A percentile compares a stretch with the other conserved stretches of the same genome.
Evolutionary conservation across 2,113 vertebrate genomes (phyloP).

Genomic region (Kryptolebias marmoratus): DNA sequence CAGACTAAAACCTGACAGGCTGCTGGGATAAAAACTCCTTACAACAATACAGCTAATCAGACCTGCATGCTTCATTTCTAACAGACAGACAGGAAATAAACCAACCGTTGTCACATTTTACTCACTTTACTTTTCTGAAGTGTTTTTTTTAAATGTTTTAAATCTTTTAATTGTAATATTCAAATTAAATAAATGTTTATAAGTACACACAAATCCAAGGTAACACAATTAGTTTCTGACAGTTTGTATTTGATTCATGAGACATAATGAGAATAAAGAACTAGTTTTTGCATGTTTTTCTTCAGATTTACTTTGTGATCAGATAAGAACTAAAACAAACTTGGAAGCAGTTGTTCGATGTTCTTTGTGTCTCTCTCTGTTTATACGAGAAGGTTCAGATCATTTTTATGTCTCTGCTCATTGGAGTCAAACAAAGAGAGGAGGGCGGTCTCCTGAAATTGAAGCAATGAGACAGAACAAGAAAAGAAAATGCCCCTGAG

Average conservation of each 20-base stretch:
- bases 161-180: not conserved
- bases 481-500: conserved; percentile 46
- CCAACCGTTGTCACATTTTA: not conserved
- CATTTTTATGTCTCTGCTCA: conserved; percentile 27
- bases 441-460: conserved; percentile 32
- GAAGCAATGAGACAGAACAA: conserved; percentile 43
- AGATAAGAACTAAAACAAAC: not conserved
- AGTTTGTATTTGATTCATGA: too few species aligned
- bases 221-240: too few species aligned
- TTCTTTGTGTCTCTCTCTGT: conserved; percentile 4
- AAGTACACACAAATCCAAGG: too few species aligned
- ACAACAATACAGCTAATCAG: too few species aligned
- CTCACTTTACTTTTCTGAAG: not conserved
- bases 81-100: too few species aligned
- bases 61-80: too few species aligned
- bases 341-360: not conserved
- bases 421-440: conserved; percentile 49
- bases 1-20: too few species aligned
- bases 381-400: conserved; percentile 36
- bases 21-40: too few species aligned
- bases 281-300: not conserved
- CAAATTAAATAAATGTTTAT: too few species aligned
- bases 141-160: too few species aligned
- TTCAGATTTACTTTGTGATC: not conserved
- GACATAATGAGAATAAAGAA: too few species aligned